These are phyloP conservation scores for Diacarnus erythraeanus DNA, from an alignment of 37 sponge, comb jelly and placozoan species.

Conservation along the genomic window DNA sequence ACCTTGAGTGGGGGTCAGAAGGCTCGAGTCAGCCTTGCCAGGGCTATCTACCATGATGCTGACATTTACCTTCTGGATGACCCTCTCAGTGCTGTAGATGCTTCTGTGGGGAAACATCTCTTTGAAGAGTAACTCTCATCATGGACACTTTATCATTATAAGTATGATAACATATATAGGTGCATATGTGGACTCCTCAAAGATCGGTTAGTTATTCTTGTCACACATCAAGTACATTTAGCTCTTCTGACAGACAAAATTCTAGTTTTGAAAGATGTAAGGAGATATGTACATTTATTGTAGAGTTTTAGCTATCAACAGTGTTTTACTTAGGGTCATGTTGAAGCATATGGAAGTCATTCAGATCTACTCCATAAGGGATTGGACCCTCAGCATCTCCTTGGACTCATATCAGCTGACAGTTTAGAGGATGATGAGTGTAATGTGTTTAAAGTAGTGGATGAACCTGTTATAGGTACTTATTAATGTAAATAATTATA, in stretches of 20 bases:
- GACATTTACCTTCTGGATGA: constrained; percentile 82
- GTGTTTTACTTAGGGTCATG: not conserved
- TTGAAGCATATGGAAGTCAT: constrained; percentile 19
- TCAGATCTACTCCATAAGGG: not conserved
- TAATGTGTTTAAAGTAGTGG: no score
- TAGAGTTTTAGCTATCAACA: not conserved
- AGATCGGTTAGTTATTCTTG: constrained; percentile 55
- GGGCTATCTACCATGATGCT: constrained; percentile 69
- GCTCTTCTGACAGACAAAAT: constrained; percentile 55
- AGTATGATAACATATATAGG: constrained; percentile 5
- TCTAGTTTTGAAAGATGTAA: constrained; percentile 69
- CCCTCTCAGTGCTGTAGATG: constrained; percentile 83
- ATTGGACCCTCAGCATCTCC: constrained; percentile 11
- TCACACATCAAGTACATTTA: constrained; percentile 86
- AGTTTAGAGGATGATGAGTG: not conserved
- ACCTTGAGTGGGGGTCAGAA: constrained; percentile 94
- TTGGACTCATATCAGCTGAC: not conserved
- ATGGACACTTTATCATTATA: not conserved
- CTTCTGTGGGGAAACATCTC: constrained; percentile 62
- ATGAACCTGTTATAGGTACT: no score
- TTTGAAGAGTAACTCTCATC: constrained; percentile 54
- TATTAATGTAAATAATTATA: no score
- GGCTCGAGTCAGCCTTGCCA: constrained; percentile 83
- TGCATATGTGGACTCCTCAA: constrained; percentile 63
- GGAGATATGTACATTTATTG: not conserved